phyloP scores from a whole-genome alignment of 2,888 invertebrate species.

The Dynastes hyllus region DNA sequence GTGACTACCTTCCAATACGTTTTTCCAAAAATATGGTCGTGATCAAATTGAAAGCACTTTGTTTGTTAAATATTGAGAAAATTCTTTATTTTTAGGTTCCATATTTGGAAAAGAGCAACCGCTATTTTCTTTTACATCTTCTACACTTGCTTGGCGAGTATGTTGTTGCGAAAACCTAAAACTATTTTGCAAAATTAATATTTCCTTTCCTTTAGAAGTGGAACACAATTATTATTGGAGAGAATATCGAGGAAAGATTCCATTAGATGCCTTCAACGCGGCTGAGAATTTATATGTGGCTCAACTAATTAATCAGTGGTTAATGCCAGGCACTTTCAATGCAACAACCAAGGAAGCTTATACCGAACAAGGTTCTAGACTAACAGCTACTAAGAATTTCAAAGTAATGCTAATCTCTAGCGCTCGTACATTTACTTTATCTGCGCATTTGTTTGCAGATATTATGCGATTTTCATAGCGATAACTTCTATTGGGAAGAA shows the following conservation, averaged over 20 bases:
- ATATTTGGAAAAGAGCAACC: too few relatives aligned
- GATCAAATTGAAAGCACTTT: too few relatives aligned
- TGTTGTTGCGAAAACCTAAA: background rate
- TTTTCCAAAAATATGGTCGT: too few relatives aligned
- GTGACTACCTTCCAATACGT: too few relatives aligned
- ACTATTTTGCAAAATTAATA: background rate
- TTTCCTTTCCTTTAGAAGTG: background rate
- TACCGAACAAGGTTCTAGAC: background rate
- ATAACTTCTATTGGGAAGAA: background rate
- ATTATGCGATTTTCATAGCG: constrained; percentile 5
- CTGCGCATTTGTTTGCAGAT: background rate
- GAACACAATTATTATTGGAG: constrained; percentile 13
- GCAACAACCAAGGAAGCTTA: constrained; percentile 3
- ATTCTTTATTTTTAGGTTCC: too few relatives aligned
- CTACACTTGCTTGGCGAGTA: background rate
- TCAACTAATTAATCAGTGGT: background rate
- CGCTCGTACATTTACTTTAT: background rate
- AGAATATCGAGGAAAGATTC: background rate
- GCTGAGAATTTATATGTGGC: constrained; percentile 3
- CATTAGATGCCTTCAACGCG: background rate
- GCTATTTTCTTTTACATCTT: background rate
- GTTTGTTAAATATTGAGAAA: background rate
- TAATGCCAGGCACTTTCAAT: constrained; percentile 24
- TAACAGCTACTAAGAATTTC: background rate
- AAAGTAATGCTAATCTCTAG: background rate